A percentile compares a stretch with the other conserved stretches of the same genome.
phyloP scores from a whole-genome alignment of 64 coral and sea anemone species.

The Pocillopora damicornis region DNA sequence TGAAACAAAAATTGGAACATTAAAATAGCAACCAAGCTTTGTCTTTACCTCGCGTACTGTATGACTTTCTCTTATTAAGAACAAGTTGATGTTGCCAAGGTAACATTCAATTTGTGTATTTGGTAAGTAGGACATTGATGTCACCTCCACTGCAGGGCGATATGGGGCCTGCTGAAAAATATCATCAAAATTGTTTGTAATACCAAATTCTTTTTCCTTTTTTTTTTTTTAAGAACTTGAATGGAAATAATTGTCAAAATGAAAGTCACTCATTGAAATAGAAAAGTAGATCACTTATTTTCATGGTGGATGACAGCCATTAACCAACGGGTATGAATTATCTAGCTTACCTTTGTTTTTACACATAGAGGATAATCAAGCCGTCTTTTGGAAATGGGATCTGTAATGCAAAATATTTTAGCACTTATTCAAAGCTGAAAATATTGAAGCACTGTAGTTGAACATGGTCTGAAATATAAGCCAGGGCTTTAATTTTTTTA shows the following conservation, averaged over 20 bases:
- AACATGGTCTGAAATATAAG: too few relatives aligned
- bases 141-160: slow-evolving; percentile 86
- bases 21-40: background rate
- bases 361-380: slow-evolving; percentile 17
- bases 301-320: too few relatives aligned
- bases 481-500: too few relatives aligned
- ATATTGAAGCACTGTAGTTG: too few relatives aligned
- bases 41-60: slow-evolving; percentile 79
- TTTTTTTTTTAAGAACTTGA: too few relatives aligned
- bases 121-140: slow-evolving; percentile 90
- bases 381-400: slow-evolving; percentile 5
- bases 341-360: background rate
- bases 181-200: too few relatives aligned
- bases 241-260: too few relatives aligned
- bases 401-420: background rate
- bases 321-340: background rate
- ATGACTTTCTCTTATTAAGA: slow-evolving; percentile 94
- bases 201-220: too few relatives aligned
- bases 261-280: too few relatives aligned
- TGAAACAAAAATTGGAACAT: background rate
- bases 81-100: slow-evolving; percentile 94
- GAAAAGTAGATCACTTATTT: too few relatives aligned
- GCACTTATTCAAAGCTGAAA: too few relatives aligned
- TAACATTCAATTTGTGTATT: slow-evolving; percentile 84
- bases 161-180: background rate